Percentiles rank a stretch among this genome's conserved stretches.
Evolutionary conservation across 2,888 invertebrate species (phyloP).

Genomic region (Endomychus coccineus): DNA sequence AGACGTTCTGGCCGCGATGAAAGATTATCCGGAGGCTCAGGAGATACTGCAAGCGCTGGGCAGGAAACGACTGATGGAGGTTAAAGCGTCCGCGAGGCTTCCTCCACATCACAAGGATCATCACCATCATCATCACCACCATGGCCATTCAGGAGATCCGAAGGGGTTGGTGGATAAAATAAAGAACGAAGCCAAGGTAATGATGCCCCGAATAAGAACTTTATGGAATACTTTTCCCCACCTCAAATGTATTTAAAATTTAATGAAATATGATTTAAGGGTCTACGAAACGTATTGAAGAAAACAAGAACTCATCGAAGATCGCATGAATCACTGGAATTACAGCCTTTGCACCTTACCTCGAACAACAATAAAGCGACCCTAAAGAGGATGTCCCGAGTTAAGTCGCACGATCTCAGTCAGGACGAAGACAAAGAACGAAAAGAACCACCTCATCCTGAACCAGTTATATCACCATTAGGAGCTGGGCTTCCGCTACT

Average conservation of each 20-base stretch:
- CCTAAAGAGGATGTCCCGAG: slow-evolving; percentile 65
- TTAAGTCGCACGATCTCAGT: slow-evolving; percentile 64
- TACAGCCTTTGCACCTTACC: slow-evolving; percentile 53
- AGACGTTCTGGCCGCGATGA: slow-evolving; percentile 90
- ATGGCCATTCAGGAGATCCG: slow-evolving; percentile 38
- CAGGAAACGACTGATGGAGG: slow-evolving; percentile 79
- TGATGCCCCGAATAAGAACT: not conserved
- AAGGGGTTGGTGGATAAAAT: slow-evolving; percentile 78
- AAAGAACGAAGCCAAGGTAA: slow-evolving; percentile 71
- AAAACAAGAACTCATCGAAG: slow-evolving; percentile 51
- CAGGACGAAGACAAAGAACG: slow-evolving; percentile 36
- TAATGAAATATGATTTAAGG: slow-evolving; percentile 40
- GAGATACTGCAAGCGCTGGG: slow-evolving; percentile 87
- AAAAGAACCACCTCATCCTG: slow-evolving; percentile 33
- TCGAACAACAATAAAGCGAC: slow-evolving; percentile 50
- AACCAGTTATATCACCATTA: slow-evolving; percentile 60
- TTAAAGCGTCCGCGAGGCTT: slow-evolving; percentile 46
- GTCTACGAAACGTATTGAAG: slow-evolving; percentile 53
- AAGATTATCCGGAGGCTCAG: slow-evolving; percentile 95
- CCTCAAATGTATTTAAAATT: too few relatives aligned
- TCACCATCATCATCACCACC: slow-evolving; percentile 28
- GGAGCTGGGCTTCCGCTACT: slow-evolving; percentile 79
- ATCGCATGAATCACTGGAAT: slow-evolving; percentile 61
- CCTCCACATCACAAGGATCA: slow-evolving; percentile 33
- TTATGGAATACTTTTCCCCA: too few relatives aligned